Evolutionary conservation across 2,888 invertebrate species (phyloP).

Genomic region (Drosophila vallismaia): DNA sequence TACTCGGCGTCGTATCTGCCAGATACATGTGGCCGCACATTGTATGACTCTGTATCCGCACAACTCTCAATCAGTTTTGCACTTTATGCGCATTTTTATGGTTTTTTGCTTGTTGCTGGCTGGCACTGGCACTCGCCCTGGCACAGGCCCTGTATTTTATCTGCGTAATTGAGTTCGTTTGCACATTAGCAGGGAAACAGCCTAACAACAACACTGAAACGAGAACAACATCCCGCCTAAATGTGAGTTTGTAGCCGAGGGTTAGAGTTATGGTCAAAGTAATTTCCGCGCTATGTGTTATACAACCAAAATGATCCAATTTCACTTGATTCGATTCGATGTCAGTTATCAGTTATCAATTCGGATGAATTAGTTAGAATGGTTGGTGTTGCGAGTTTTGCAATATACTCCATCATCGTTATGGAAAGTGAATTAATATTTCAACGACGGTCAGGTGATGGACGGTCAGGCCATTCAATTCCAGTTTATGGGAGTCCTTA

Average conservation of each 20-base stretch:
- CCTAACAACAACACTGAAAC: not conserved
- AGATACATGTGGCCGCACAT: conserved; percentile 48
- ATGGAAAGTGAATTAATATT: conserved; percentile 52
- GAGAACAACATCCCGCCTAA: conserved; percentile 6
- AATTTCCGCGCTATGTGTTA: conserved; percentile 65
- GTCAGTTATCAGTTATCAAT: conserved; percentile 10
- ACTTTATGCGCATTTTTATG: conserved; percentile 75
- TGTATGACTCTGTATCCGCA: conserved; percentile 36
- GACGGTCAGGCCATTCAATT: conserved; percentile 1
- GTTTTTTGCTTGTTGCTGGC: conserved; percentile 60
- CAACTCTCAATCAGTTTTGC: conserved; percentile 77
- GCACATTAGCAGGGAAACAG: conserved; percentile 66
- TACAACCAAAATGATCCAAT: conserved; percentile 28
- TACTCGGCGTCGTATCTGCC: conserved; percentile 30
- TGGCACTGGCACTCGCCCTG: conserved; percentile 33
- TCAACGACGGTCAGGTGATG: conserved; percentile 8
- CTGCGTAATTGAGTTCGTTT: conserved; percentile 77
- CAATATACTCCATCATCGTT: conserved; percentile 25
- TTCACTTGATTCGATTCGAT: conserved; percentile 20
- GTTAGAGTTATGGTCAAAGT: conserved; percentile 51
- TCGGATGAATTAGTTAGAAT: conserved; percentile 3
- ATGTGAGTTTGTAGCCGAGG: conserved; percentile 46
- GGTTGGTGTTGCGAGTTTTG: not conserved
- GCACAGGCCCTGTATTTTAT: conserved; percentile 63
- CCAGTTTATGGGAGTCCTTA: conserved; percentile 8